Percentiles rank a stretch among this genome's conserved stretches.
These are phyloP conservation scores for Pandion haliaetus DNA, from an alignment of 2,113 vertebrate genomes.

Conservation along the genomic window DNA sequence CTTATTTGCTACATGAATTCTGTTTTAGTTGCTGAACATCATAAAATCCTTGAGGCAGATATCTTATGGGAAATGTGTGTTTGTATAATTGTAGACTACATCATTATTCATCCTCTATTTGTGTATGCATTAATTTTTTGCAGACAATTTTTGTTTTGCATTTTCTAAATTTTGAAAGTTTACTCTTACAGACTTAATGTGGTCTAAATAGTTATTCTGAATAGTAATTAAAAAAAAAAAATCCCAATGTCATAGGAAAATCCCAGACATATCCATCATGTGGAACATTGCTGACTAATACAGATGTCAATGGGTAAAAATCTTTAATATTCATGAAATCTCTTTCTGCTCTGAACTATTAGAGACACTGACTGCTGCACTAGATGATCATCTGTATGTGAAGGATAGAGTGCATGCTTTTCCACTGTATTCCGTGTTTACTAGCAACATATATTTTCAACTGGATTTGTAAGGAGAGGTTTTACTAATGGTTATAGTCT, in stretches of 20 bases:
- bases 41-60: conserved; percentile 41
- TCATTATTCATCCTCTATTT: neutral
- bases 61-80: conserved; percentile 16
- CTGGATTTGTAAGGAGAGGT: neutral
- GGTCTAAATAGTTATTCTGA: neutral
- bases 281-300: neutral
- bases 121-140: neutral
- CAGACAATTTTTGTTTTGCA: neutral
- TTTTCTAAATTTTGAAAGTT: neutral
- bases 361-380: neutral
- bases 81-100: conserved; percentile 15
- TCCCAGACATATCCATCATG: neutral
- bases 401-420: neutral
- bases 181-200: neutral
- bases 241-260: neutral
- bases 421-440: neutral
- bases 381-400: neutral
- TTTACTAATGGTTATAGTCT: neutral
- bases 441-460: neutral
- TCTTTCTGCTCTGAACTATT: neutral
- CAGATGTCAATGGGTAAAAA: neutral
- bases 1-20: conserved; percentile 38
- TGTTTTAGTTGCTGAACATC: conserved; percentile 17
- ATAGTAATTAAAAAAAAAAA: neutral
- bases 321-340: neutral